Conservation (phyloP, 2,888 invertebrate genomes). For the Ichneumon xanthorius region DNA sequence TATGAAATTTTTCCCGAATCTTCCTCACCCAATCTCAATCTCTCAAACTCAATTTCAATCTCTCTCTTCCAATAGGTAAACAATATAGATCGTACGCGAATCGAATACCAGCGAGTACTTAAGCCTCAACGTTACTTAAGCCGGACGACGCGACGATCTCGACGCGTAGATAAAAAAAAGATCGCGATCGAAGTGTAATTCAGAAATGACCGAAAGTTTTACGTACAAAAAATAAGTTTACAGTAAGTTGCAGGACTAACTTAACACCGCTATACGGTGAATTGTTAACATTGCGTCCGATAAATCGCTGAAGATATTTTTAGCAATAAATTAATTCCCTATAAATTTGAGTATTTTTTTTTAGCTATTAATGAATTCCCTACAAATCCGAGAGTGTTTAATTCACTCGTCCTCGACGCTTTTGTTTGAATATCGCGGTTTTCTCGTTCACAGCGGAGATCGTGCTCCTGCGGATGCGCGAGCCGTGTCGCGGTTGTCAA, state of each 20-base stretch:
- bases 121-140: not conserved
- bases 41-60: not conserved
- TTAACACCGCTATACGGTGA: conserved; percentile 32
- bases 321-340: conserved; percentile 57
- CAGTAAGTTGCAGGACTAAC: conserved; percentile 6
- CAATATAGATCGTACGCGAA: not conserved
- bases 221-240: conserved; percentile 36
- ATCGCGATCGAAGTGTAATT: not conserved
- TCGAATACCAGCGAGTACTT: too few species aligned
- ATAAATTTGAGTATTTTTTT: not conserved
- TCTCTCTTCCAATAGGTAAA: not conserved
- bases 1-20: conserved; percentile 40
- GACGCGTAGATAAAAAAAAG: not conserved
- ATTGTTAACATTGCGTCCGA: conserved; percentile 47
- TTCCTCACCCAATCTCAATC: not conserved
- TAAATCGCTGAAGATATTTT: conserved; percentile 44
- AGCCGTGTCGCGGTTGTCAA: not conserved
- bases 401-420: not conserved
- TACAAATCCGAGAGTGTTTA: not conserved
- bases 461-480: too few species aligned
- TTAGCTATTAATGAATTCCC: conserved; percentile 47
- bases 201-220: conserved; percentile 17
- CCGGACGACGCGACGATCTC: not conserved
- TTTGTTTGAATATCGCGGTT: not conserved
- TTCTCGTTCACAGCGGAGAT: too few species aligned